Evolutionary conservation across 2,888 invertebrate species (phyloP), one percentile per base, ranked within the genome.

Genomic region (Tenodera sinensis): DNA sequence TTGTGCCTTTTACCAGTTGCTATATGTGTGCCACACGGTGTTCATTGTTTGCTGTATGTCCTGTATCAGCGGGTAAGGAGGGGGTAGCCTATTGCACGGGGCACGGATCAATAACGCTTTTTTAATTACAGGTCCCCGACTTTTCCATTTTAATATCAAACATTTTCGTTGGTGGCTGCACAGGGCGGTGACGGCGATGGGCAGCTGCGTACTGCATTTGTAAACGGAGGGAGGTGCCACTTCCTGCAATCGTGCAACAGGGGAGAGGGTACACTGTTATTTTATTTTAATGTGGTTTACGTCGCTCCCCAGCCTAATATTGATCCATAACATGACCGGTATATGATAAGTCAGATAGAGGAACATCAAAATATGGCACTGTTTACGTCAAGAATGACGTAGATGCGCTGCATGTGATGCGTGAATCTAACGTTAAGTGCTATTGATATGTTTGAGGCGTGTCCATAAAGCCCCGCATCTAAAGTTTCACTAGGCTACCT

Each of bases 41-140:
- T 81, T 86, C 86, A 81, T 28, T 86, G 81, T 86, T 86, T 86
- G 54, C 47, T 85, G 15, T 85, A 20, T 54, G n/a, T 47, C 54
- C 85, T 81, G 27, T 86, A 28, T 81, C 86, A 28, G 81, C 54
- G 54, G 54, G 0, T 4, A 34, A 8, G 20, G 15, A 6, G 86
- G 71, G 86, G 54, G 86, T 81, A 47, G 86, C 81, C 85, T 86
- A 81, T 81, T 87, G 87, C 87, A 82, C 83, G 34, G 30, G 30
- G 87, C 87, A 15, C 86, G 86, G 83, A 87, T 87, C 87, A 87
- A 87, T 87, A 87, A 83, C 42, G 86, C 81, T 86, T 85, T 54
- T 87, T 87, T 87, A 87, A 87, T 87, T 87, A 87, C 82, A 87
- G 87, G 87, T 87, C 86, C 54, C 81, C 86, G 42, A 28, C 54